phyloP scores from a whole-genome alignment of 2,797 vertebrate genomes.

The Myotis vivesi region DNA sequence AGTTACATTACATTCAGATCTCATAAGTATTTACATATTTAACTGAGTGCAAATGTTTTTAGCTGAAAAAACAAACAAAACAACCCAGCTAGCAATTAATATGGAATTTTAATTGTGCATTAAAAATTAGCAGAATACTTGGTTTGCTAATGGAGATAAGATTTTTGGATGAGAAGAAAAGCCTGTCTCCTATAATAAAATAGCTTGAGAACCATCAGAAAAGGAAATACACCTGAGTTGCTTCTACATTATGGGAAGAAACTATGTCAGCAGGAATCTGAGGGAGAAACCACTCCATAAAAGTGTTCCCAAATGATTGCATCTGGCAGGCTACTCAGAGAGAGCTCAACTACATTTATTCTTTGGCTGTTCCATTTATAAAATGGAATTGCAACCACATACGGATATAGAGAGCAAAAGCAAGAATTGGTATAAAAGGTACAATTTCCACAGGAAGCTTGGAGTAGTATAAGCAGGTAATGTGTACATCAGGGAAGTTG shows the following conservation, averaged over 20 bases:
- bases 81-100: not conserved
- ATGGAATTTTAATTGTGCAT: conserved; percentile 20
- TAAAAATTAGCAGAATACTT: conserved; percentile 38
- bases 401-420: not conserved
- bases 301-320: not conserved
- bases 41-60: conserved; percentile 13
- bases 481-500: not conserved
- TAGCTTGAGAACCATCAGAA: not conserved
- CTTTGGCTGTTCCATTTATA: not conserved
- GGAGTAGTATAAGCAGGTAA: not conserved
- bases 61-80: not conserved
- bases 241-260: not conserved
- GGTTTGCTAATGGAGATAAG: not conserved
- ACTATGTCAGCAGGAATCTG: not conserved
- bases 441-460: not conserved
- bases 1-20: conserved; percentile 36
- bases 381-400: conserved; percentile 25
- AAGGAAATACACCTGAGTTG: not conserved
- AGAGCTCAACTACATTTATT: not conserved
- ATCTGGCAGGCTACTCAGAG: not conserved
- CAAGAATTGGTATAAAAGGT: not conserved
- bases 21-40: conserved; percentile 17
- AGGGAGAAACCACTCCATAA: not conserved
- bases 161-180: conserved; percentile 42
- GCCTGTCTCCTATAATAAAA: not conserved